A percentile compares a stretch with the other conserved stretches of the same genome.
Conservation (phyloP, 92 coral and sea anemone genomes). For the Virgularia gustaviana region DNA sequence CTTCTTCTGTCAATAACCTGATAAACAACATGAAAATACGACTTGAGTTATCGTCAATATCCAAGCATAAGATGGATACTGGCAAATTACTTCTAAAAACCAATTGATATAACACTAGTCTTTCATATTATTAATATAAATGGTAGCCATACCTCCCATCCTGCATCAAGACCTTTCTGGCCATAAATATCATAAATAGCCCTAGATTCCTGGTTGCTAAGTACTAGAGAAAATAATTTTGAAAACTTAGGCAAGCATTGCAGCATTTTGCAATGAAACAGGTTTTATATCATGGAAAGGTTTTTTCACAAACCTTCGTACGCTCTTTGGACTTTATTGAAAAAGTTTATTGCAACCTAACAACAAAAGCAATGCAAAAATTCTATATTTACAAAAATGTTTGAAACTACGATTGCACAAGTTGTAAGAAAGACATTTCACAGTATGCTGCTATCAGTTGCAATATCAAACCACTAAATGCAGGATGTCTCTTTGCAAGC, state of each 20-base stretch:
- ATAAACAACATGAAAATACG: background rate
- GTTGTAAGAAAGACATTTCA: no score
- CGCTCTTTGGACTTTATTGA: conserved; percentile 84
- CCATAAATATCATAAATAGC: conserved; percentile 94
- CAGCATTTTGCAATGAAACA: no score
- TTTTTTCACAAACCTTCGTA: conserved; percentile 67
- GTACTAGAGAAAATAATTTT: conserved; percentile 43
- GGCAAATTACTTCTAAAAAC: background rate
- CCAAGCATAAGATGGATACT: background rate
- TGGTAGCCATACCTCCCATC: conserved; percentile 76
- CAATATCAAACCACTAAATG: no score
- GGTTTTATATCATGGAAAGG: no score
- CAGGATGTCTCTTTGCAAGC: no score
- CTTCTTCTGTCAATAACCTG: conserved; percentile 81
- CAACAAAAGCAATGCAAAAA: background rate
- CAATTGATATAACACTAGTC: background rate
- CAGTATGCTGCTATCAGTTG: no score
- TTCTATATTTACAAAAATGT: background rate
- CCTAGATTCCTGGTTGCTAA: conserved; percentile 70
- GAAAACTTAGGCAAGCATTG: no score
- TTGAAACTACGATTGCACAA: background rate
- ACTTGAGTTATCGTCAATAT: background rate
- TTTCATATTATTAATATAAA: background rate
- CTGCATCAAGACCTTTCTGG: conserved; percentile 91
- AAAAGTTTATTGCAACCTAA: conserved; percentile 86